phyloP scores from a whole-genome alignment of 2,113 vertebrate genomes.

The Spizaetus ornatus region DNA sequence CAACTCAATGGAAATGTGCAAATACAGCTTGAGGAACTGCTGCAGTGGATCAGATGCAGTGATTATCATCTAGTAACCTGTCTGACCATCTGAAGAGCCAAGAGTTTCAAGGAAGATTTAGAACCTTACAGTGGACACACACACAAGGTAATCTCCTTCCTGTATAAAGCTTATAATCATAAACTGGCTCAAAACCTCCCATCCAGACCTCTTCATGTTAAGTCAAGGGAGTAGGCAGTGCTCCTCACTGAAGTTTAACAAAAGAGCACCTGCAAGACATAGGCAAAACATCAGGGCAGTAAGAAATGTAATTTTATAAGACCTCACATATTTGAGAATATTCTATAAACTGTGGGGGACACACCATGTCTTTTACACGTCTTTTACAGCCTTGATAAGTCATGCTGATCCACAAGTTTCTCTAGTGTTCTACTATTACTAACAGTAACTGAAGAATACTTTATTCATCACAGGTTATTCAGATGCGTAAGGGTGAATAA shows the following conservation, averaged over 20 bases:
- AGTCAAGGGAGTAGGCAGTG: not conserved
- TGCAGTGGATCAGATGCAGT: not conserved
- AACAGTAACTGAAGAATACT: not conserved
- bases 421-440: not conserved
- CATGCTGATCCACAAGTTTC: not conserved
- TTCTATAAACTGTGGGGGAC: not conserved
- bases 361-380: not conserved
- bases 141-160: not conserved
- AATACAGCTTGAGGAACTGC: not conserved
- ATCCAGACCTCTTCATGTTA: not conserved
- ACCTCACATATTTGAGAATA: not conserved
- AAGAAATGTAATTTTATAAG: not conserved
- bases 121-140: not conserved
- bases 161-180: not conserved
- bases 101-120: not conserved
- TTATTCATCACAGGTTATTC: not conserved
- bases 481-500: not conserved
- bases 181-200: not conserved
- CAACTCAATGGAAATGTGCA: not conserved
- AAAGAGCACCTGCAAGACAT: not conserved
- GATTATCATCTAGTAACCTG: not conserved
- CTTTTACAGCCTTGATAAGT: not conserved
- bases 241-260: not conserved
- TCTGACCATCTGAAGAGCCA: not conserved
- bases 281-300: not conserved